phyloP scores from a whole-genome alignment of 2,797 vertebrate genomes.

The Gallinago solitaria region DNA sequence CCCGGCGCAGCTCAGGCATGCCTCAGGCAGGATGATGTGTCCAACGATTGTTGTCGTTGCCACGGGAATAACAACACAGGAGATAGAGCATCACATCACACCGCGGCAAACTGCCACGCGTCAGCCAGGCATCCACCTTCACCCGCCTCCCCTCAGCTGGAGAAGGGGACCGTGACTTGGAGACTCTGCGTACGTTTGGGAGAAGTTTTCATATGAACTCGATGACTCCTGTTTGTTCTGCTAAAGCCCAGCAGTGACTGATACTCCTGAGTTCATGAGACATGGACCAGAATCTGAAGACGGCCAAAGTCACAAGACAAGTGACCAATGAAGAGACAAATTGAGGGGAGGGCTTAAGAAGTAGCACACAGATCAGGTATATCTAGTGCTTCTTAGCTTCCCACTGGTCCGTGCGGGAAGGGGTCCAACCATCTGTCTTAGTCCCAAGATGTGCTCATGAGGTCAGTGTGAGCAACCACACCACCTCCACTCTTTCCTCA shows the following conservation, averaged over 20 bases:
- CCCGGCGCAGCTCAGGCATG: not conserved
- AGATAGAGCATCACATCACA: not conserved
- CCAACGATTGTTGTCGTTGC: not conserved
- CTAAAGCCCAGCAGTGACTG: not conserved
- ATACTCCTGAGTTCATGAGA: not conserved
- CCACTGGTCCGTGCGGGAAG: not conserved
- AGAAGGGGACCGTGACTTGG: not conserved
- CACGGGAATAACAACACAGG: not conserved
- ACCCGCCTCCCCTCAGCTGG: not conserved
- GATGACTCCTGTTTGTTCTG: not conserved
- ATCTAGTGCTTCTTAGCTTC: not conserved
- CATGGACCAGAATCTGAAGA: not conserved
- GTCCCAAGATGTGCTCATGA: not conserved
- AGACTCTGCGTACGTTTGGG: fast-evolving
- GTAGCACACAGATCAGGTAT: not conserved
- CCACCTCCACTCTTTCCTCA: not conserved
- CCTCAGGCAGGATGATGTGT: not conserved
- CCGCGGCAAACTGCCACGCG: not conserved
- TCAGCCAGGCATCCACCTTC: not conserved
- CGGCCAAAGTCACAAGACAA: not conserved
- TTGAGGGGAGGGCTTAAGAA: not conserved
- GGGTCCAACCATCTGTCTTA: not conserved
- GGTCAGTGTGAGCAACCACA: not conserved
- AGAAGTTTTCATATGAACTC: not conserved
- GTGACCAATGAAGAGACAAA: not conserved